Evolutionary conservation across 2,888 invertebrate genomes (phyloP).

Genomic region (Julus scanicus): DNA sequence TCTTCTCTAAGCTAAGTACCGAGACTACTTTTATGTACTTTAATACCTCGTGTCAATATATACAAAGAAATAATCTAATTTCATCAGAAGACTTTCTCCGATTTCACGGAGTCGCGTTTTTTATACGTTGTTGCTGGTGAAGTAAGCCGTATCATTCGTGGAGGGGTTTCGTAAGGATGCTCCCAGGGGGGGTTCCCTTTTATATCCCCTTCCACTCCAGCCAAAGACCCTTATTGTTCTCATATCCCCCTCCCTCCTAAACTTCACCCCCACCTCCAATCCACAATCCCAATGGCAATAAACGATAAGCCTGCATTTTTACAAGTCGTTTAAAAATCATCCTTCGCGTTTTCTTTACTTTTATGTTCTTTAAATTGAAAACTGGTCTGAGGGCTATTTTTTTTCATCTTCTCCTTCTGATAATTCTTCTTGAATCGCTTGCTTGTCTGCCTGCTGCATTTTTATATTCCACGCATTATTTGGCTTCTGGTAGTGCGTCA

Average conservation of each 20-base stretch:
- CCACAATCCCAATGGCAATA: conserved; percentile 15
- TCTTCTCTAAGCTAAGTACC: background rate
- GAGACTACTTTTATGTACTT: conserved; percentile 23
- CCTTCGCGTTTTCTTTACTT: conserved; percentile 13
- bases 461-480: conserved; percentile 41
- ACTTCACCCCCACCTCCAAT: background rate
- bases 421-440: background rate
- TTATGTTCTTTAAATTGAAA: conserved; percentile 37
- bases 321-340: conserved; percentile 47
- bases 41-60: conserved; percentile 18
- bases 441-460: background rate
- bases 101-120: conserved; percentile 35
- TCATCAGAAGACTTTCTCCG: conserved; percentile 40
- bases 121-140: conserved; percentile 40
- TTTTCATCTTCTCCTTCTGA: background rate
- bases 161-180: background rate
- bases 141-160: conserved; percentile 30
- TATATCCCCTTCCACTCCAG: background rate
- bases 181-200: background rate
- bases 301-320: conserved; percentile 42
- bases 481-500: conserved; percentile 31
- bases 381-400: conserved; percentile 45
- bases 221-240: conserved; percentile 36
- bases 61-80: conserved; percentile 36
- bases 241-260: background rate